These are phyloP conservation scores for Drosophila cardini DNA, from an alignment of 1,140 invertebrate species.

Conservation along the genomic window DNA sequence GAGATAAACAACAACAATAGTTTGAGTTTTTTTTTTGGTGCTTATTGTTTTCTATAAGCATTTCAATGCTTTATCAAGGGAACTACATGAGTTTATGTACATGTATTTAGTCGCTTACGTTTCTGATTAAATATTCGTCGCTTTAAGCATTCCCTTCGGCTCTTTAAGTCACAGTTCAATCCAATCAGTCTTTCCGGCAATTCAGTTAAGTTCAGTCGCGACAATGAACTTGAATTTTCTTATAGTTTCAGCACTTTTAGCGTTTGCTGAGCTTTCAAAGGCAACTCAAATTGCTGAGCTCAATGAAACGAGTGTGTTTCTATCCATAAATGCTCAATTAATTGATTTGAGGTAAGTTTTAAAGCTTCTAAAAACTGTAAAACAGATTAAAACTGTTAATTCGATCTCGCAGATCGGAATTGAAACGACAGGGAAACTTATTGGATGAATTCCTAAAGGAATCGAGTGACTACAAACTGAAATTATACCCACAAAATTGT, in stretches of 20 bases:
- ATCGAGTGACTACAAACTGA: not conserved
- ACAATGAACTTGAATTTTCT: not conserved
- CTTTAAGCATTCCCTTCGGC: too few relatives aligned
- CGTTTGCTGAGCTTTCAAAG: not conserved
- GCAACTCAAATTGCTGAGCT: not conserved
- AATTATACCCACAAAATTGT: not conserved
- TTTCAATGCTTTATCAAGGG: too few relatives aligned
- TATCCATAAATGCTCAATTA: not conserved
- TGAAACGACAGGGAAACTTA: not conserved
- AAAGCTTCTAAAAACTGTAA: not conserved
- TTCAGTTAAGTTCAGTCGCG: not conserved
- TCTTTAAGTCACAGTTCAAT: too few relatives aligned
- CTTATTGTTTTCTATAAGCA: too few relatives aligned
- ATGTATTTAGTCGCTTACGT: too few relatives aligned
- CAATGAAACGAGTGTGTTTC: not conserved
- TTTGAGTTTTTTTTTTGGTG: too few relatives aligned
- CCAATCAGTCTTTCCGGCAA: not conserved
- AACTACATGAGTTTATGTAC: too few relatives aligned
- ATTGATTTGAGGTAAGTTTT: not conserved
- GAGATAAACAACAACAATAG: too few relatives aligned
- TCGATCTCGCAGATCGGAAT: not conserved
- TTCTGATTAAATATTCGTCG: too few relatives aligned
- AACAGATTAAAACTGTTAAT: not conserved
- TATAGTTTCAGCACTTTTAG: not conserved
- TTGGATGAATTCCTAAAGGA: not conserved